These are phyloP conservation scores for Gymnogyps californianus DNA, from an alignment of 2,113 vertebrate genomes.

Conservation along the genomic window DNA sequence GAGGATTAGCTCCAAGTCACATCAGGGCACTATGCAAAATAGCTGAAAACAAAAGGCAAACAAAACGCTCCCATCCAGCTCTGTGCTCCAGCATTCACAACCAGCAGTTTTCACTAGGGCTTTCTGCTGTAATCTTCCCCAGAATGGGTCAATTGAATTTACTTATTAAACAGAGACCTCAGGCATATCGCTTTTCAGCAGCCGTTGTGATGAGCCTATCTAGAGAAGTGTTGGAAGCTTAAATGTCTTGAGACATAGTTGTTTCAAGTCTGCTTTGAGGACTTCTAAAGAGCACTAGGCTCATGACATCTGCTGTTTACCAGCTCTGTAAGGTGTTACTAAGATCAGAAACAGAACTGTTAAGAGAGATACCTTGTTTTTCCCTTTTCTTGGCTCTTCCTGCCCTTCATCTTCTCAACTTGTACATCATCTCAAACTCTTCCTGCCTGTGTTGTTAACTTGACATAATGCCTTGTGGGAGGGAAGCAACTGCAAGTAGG, in stretches of 20 bases:
- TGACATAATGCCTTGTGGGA: background rate
- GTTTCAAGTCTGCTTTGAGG: background rate
- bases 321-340: background rate
- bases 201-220: background rate
- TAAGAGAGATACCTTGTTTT: background rate
- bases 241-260: background rate
- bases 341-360: background rate
- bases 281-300: background rate
- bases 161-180: background rate
- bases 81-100: background rate
- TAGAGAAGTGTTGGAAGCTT: background rate
- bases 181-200: background rate
- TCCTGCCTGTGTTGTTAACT: background rate
- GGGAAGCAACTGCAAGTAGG: background rate
- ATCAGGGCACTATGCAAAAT: background rate
- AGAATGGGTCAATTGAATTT: background rate
- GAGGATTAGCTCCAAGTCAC: background rate
- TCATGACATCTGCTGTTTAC: background rate
- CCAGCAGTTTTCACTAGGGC: background rate
- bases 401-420: background rate
- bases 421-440: background rate
- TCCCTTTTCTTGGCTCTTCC: background rate
- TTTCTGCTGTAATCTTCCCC: background rate
- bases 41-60: background rate
- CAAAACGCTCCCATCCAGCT: background rate